Evolutionary conservation across 1,140 invertebrate genomes (phyloP), one percentile per base, ranked within the genome.

Genomic region (Papilio xuthus): DNA sequence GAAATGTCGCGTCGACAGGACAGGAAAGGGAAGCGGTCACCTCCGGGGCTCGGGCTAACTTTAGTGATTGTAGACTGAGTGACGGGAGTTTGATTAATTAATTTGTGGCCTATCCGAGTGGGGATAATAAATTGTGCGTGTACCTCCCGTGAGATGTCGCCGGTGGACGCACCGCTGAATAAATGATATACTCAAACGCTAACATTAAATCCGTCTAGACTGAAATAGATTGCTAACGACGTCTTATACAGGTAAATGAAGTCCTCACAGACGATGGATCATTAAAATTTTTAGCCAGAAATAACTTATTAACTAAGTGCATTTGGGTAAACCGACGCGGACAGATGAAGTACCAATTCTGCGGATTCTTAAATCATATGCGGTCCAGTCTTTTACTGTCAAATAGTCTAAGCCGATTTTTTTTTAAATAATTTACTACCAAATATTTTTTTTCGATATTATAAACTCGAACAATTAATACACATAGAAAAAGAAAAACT

Each of bases 71-170:
- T 91, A 84, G 85, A 86, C 85, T 93, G 92, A 92, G 76, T 91
- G 90, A 92, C 92, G 88, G 89, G 88, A 88, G 78, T 90, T 91
- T 93, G 91, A 93, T 93, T 93, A 93, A 93, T 93, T 93, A 92
- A 93, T 92, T 88, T 78, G 84, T 81, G 78, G 85, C 80, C 85
- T 89, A 85, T 89, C 83, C 84, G 83, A 85, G 28, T 79, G 85
- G 88, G 85, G 85, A 92, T 91, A 90, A 93, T 93, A 92, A 93
- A 93, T 93, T 90, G 90, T 90, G 86, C 87, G 85, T 89, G 85
- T 83, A 85, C 92, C 91, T 92, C 92, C 91, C 89, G 87, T 88
- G 88, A 92, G 92, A 91, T 92, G 92, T 93, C 92, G 88, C 90
- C 89, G 85, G 81, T 81, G 85, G 82, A 80, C 78, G 86, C 84